Evolutionary conservation across 2,113 vertebrate genomes (phyloP).

Genomic region (Bucco capensis): DNA sequence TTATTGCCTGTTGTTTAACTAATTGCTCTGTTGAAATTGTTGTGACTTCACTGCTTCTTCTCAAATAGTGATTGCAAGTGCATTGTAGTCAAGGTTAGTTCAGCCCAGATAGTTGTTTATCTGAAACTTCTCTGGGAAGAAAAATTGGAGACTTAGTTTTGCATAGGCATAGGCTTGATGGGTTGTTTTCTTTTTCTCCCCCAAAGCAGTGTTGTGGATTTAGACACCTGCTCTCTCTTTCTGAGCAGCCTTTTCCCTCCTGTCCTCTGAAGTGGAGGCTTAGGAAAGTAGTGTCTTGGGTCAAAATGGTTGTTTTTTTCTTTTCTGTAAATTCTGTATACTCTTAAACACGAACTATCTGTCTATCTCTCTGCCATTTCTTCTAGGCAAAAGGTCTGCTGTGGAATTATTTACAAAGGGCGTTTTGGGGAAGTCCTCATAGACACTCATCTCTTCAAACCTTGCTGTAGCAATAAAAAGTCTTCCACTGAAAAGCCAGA

Average conservation of each 20-base stretch:
- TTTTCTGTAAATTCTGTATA: neutral
- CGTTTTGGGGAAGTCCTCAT: conserved; percentile 97
- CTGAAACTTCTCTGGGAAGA: neutral
- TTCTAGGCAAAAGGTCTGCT: conserved; percentile 93
- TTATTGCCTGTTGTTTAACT: neutral
- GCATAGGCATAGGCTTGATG: neutral
- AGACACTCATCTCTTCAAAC: conserved; percentile 96
- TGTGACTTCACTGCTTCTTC: conserved; percentile 28
- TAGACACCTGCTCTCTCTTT: neutral
- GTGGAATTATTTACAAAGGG: conserved; percentile 97
- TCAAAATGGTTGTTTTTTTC: neutral
- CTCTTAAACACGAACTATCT: neutral
- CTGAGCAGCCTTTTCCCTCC: neutral
- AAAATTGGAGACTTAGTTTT: neutral
- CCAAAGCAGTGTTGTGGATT: neutral
- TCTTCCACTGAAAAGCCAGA: conserved; percentile 72
- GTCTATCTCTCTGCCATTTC: neutral
- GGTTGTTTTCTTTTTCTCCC: fast-evolving
- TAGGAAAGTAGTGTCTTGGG: neutral
- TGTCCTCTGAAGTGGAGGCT: neutral
- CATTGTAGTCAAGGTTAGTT: neutral
- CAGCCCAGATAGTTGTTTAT: neutral
- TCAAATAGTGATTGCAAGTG: neutral
- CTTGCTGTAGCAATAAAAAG: conserved; percentile 93
- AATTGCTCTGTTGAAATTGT: conserved; percentile 1